Conservation (phyloP, 2,113 vertebrate genomes). For the Nicator chloris region DNA sequence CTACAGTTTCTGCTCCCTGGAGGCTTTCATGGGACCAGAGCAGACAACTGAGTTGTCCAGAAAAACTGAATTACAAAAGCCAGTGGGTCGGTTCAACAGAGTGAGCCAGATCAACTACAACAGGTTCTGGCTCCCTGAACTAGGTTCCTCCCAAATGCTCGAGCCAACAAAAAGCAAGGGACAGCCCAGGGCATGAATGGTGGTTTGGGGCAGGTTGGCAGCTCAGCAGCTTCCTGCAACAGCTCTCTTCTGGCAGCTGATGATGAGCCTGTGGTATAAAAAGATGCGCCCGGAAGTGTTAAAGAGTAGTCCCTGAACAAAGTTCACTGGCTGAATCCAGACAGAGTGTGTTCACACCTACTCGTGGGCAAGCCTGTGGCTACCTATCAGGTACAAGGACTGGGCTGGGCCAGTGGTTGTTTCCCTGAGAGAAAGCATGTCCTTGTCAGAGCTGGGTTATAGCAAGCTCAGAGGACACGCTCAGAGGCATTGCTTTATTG, state of each 20-base stretch:
- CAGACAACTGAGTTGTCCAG: background rate
- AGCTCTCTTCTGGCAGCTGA: background rate
- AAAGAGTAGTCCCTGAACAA: background rate
- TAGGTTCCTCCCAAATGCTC: background rate
- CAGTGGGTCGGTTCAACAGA: background rate
- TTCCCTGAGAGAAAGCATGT: background rate
- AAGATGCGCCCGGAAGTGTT: background rate
- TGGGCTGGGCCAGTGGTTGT: background rate
- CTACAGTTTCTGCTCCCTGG: background rate
- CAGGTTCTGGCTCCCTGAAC: background rate
- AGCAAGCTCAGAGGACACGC: accelerated
- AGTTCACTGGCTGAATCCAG: background rate
- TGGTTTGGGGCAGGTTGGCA: background rate
- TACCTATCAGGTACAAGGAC: background rate
- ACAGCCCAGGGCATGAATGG: background rate
- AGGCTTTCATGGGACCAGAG: background rate
- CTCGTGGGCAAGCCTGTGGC: background rate
- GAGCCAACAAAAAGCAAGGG: background rate
- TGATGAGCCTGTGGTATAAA: background rate
- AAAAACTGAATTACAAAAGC: background rate
- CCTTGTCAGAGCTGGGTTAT: background rate
- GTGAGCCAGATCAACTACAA: background rate
- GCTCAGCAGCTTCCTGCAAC: background rate
- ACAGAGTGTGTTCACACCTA: background rate
- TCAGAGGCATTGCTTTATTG: background rate